phyloP scores from a whole-genome alignment of 2,888 invertebrate species.

The Ceratothoa steindachneri region DNA sequence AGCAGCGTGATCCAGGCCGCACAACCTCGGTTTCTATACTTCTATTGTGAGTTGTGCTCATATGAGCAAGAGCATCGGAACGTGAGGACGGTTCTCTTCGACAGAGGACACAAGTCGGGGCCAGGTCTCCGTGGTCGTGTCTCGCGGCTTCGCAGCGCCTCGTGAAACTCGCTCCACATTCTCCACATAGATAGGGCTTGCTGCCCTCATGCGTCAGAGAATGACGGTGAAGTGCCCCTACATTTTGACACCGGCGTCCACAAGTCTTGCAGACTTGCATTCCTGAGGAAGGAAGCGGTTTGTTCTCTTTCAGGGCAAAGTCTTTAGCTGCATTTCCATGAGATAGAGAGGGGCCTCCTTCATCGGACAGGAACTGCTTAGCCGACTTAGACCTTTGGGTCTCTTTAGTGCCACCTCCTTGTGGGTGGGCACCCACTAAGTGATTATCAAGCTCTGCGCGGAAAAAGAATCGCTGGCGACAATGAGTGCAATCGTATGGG shows the following conservation, averaged over 20 bases:
- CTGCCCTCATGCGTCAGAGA: slow-evolving; percentile 22
- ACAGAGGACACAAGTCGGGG: not conserved
- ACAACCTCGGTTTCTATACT: slow-evolving; percentile 2
- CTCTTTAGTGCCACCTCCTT: slow-evolving; percentile 29
- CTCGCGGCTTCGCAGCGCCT: slow-evolving; percentile 15
- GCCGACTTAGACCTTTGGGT: slow-evolving; percentile 1
- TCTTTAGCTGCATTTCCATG: not conserved
- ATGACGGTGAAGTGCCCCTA: not conserved
- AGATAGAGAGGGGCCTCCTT: not conserved
- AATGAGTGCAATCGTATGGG: slow-evolving; percentile 79
- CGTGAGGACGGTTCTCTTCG: not conserved
- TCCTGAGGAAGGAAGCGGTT: not conserved
- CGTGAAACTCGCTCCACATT: slow-evolving; percentile 16
- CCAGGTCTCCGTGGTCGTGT: not conserved
- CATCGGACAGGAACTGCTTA: not conserved
- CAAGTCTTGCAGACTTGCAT: slow-evolving; percentile 13
- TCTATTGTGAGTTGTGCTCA: not conserved
- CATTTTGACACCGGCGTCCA: slow-evolving; percentile 12
- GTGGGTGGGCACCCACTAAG: slow-evolving; percentile 51
- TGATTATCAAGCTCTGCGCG: slow-evolving; percentile 87
- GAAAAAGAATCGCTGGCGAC: slow-evolving; percentile 83
- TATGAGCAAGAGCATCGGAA: slow-evolving; percentile 1
- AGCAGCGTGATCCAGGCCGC: slow-evolving; percentile 12
- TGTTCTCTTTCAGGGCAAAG: not conserved
- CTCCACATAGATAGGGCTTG: slow-evolving; percentile 16